Conservation (phyloP, 2,113 vertebrate species). For the Sisor rabdophorus region DNA sequence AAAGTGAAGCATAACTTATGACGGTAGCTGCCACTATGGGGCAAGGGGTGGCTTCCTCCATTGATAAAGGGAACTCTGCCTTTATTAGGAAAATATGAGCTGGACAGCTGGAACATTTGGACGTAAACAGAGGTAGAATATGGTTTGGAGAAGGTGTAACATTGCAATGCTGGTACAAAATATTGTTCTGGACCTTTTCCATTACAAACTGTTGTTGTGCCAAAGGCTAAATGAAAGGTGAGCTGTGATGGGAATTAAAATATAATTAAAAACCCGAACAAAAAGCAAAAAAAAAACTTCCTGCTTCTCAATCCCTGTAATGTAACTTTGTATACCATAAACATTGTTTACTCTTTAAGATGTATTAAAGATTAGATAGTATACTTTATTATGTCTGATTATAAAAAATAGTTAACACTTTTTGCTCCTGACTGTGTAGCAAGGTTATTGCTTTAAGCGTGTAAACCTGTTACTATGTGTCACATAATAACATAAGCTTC, state of each 20-base stretch:
- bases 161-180: conserved; percentile 15
- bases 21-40: conserved; percentile 44
- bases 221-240: neutral
- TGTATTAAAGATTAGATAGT: neutral
- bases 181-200: conserved; percentile 18
- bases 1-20: conserved; percentile 36
- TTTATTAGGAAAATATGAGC: conserved; percentile 52
- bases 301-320: neutral
- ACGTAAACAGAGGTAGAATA: conserved; percentile 21
- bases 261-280: neutral
- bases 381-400: neutral
- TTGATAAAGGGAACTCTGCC: conserved; percentile 18
- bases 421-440: conserved; percentile 25
- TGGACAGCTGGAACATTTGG: conserved; percentile 3
- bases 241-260: neutral
- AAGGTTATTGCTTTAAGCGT: neutral
- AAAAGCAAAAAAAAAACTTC: neutral
- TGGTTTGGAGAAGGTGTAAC: conserved; percentile 4
- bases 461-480: conserved; percentile 23
- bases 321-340: neutral
- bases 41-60: conserved; percentile 50
- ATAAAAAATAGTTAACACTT: conserved; percentile 12
- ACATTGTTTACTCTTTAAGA: neutral
- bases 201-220: conserved; percentile 19
- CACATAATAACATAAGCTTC: conserved; percentile 31